Base-by-base conservation (phyloP, 2,888 invertebrate species). In the Coelopa pilipes region DNA sequence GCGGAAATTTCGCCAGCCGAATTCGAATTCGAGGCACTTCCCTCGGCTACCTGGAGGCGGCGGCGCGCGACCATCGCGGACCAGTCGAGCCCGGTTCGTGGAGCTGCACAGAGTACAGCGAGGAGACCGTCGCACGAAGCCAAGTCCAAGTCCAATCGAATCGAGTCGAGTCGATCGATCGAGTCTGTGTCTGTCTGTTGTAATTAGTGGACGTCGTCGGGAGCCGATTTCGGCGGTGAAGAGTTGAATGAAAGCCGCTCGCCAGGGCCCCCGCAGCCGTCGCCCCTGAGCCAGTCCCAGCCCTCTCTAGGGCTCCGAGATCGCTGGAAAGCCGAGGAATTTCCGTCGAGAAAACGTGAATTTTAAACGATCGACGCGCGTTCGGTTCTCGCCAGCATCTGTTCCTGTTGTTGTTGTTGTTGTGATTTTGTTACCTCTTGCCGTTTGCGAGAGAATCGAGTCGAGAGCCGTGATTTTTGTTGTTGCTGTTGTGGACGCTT, bases 51-150 rank as follows among this genome's bases (percentile, higher is more conserved):
- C 59, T 69, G 69, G 11, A 47, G 65, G 71, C 70, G 21, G 24
- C 53, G 53, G 71, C 69, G 49, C 70, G 71, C 74, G 70, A 57
- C 47, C 74, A 73, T 65, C 74, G 62, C 70, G 71, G 70, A 66
- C 76, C 78, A 79, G 79, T 79, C 77, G 77, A 69, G 65, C 24
- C 74, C 71, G 74, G 78, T 77, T 76, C 78, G 79, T 77, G 79
- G 77, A 76, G 75, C 76, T 74, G 74, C 62, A 71, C 63, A 55
- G 71, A 49, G 11, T 55, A 50, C n/a, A 55, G 53, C 50, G 63
- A 53, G 65, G 34, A 60, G 19, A 10, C 65, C 13, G 34, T 34
- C 34, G 4, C 4, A 34, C 2, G 34, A 34, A 34, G 2, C n/a
- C n/a, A n/a, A n/a, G n/a, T n/a, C n/a, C n/a, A n/a, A n/a, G n/a